Base-by-base conservation (phyloP, 2,113 vertebrate genomes). In the Cebus imitator region DNA sequence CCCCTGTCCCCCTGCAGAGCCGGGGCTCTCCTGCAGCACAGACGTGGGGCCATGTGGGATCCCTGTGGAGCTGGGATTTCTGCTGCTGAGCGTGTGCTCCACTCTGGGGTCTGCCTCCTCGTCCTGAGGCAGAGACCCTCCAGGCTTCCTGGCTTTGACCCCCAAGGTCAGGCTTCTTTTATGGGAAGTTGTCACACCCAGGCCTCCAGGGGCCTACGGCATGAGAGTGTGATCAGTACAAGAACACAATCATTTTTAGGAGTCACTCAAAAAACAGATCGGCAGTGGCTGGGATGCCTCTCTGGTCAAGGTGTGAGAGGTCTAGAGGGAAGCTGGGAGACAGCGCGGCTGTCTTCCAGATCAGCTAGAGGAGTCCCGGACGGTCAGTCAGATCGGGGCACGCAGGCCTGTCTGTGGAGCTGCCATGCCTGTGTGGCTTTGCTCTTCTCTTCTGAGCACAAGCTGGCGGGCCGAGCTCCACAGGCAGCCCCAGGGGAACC, bases 71-170 rank as follows among this genome's bases (percentile, higher is more conserved):
- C 43, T 52, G 17, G 21, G n/a, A n/a, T 27, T 37, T 40, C 79
- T 58, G 40, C 43, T 89, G 58, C 37, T 16, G 1, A 66, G 57
- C 0, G 0, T 0, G 0, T 43, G 64, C 21, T 23, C 0, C 2
- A 8, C 40, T 35, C 21, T 32, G 10, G 27, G 25, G 43, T 80
- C 91, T 48, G 23, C 9, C 61, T 32, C n/a, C 18, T 43, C 14
- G n/a, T 72, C 32, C 21, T 4, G 35, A 75, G 78, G 14, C 37
- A 12, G 8, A 91, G 37, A 88, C 35, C 17, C 30, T 32, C 32
- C 3, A 9, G 64, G 55, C 45, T 23, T 90, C 73, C 40, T 45
- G 37, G 55, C 32, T 82, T 58, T 79, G 68, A 75, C 12, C 32
- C 37, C 17, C 20, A 20, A 45, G 23, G 68, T 12, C 18, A 11